Percentiles rank a stretch among this genome's conserved stretches.
phyloP scores from a whole-genome alignment of 2,113 vertebrate genomes.

The Saimiri boliviensis region DNA sequence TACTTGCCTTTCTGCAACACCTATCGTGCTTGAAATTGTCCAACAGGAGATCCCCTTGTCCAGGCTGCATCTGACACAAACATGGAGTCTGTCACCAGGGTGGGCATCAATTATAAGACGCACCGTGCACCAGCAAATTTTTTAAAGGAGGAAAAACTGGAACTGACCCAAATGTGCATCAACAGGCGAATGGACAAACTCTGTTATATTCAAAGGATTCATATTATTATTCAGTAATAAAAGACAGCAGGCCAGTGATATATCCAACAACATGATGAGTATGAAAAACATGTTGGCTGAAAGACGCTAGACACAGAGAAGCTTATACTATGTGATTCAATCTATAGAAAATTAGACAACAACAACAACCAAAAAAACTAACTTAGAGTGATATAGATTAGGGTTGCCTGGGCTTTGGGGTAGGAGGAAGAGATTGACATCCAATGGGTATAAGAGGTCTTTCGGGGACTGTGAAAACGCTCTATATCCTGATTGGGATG shows the following conservation, averaged over 20 bases:
- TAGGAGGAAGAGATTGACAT: neutral
- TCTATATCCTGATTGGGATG: neutral
- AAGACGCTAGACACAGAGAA: neutral
- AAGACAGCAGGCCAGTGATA: neutral
- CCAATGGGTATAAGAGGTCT: no score
- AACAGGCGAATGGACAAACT: neutral
- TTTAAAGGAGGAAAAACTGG: neutral
- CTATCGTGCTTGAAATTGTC: neutral
- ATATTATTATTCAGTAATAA: neutral
- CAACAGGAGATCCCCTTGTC: accelerated
- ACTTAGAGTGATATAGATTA: neutral
- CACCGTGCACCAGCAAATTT: neutral
- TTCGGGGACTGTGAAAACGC: neutral
- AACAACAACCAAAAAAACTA: neutral
- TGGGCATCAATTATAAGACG: neutral
- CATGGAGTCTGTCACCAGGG: neutral
- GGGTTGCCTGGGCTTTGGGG: neutral
- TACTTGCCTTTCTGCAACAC: neutral
- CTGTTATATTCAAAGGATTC: accelerated
- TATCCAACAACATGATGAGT: accelerated
- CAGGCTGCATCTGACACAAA: neutral
- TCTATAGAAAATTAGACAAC: neutral
- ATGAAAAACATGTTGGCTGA: neutral
- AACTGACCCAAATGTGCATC: neutral
- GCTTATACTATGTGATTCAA: neutral